Conservation (phyloP, 2,113 vertebrate species). For the Cyprinus carpio region DNA sequence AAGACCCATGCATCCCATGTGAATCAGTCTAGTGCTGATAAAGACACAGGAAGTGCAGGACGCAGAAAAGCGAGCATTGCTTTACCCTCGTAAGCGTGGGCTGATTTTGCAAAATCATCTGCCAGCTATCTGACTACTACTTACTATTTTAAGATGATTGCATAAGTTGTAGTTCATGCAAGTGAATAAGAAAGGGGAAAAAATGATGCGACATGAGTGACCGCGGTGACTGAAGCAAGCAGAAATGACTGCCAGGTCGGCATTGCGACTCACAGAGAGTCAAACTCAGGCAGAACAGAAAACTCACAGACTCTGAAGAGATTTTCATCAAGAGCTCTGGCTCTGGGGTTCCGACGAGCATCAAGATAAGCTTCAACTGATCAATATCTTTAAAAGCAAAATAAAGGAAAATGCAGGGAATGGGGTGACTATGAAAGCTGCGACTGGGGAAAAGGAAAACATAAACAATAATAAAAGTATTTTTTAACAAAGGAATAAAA, state of each 20-base stretch:
- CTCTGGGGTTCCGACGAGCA: constrained; percentile 93
- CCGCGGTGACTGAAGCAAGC: constrained; percentile 14
- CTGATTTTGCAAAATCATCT: not conserved
- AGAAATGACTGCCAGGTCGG: not conserved
- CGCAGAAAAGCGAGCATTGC: not conserved
- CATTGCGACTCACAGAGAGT: constrained; percentile 42
- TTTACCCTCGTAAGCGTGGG: not conserved
- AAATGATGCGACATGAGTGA: not conserved
- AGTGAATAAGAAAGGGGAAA: not conserved
- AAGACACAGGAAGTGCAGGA: not conserved
- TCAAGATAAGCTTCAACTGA: constrained; percentile 99
- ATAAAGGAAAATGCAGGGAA: constrained; percentile 95
- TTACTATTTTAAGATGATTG: not conserved
- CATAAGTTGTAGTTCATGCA: constrained; percentile 34
- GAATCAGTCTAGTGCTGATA: not conserved
- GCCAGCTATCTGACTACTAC: constrained; percentile 5
- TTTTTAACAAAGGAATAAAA: constrained; percentile 2
- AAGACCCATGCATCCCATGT: not conserved
- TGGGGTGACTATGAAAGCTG: constrained; percentile 51
- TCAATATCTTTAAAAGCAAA: constrained; percentile 95
- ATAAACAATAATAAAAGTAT: constrained; percentile 1
- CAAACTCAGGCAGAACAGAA: constrained; percentile 53
- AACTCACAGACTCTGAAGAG: constrained; percentile 98
- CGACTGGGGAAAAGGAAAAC: not conserved
- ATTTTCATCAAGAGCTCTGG: constrained; percentile 98